Conservation (phyloP, 2,113 vertebrate species). For the Barbus barbus region DNA sequence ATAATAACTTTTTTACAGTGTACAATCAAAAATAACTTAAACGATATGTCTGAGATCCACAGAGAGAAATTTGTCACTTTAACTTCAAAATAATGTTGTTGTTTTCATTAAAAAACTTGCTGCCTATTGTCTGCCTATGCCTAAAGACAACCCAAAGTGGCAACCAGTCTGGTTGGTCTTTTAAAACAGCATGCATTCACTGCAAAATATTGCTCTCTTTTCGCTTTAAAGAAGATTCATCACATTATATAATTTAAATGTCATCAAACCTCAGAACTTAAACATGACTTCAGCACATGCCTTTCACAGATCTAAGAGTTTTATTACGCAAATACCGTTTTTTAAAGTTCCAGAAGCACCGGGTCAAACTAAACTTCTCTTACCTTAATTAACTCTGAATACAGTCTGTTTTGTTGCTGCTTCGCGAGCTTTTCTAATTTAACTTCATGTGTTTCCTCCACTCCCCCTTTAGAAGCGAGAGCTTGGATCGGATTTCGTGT, state of each 20-base stretch:
- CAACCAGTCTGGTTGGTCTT: not conserved
- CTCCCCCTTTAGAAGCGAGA: constrained; percentile 68
- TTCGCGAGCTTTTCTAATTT: constrained; percentile 71
- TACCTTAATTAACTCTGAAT: constrained; percentile 70
- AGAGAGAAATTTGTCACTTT: not conserved
- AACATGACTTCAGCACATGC: not conserved
- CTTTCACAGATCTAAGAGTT: not conserved
- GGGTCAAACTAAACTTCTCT: constrained; percentile 48
- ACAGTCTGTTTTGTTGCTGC: constrained; percentile 62
- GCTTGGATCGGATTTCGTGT: constrained; percentile 72
- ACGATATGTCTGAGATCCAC: not conserved
- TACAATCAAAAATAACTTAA: not conserved
- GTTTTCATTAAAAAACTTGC: not conserved
- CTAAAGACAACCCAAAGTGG: not conserved
- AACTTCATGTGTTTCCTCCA: constrained; percentile 68
- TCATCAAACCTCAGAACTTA: not conserved
- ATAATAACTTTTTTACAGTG: not conserved
- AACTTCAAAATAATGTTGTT: not conserved
- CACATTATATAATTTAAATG: not conserved
- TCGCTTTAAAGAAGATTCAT: not conserved
- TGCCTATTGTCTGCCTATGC: not conserved
- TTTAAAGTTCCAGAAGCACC: not conserved
- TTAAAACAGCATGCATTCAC: not conserved
- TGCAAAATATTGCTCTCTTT: not conserved
- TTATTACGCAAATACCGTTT: not conserved